A percentile compares a stretch with the other conserved stretches of the same genome.
phyloP scores from a whole-genome alignment of 2,888 invertebrate species.

The Dorcus parallelipipedus region DNA sequence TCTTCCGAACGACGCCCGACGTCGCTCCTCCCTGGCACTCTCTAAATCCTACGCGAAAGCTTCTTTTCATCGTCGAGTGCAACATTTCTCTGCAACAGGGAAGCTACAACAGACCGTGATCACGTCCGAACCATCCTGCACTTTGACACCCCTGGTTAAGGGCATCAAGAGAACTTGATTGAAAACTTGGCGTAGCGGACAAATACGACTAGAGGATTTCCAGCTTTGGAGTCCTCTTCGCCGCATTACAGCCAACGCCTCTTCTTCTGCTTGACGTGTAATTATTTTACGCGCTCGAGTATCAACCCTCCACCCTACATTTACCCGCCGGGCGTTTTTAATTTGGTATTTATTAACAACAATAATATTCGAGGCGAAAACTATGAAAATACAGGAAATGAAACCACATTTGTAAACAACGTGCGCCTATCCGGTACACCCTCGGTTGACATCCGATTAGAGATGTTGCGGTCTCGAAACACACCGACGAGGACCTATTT shows the following conservation, averaged over 20 bases:
- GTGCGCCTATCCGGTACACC: no score
- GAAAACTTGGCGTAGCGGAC: constrained; percentile 48
- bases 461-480: no score
- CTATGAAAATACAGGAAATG: no score
- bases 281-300: constrained; percentile 19
- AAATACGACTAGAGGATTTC: constrained; percentile 46
- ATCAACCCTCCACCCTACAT: neutral
- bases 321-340: no score
- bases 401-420: no score
- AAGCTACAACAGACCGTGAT: no score
- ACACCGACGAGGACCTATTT: neutral
- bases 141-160: constrained; percentile 38
- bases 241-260: constrained; percentile 40
- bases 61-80: no score
- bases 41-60: neutral
- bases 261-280: constrained; percentile 20
- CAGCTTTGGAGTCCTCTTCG: constrained; percentile 38
- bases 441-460: no score
- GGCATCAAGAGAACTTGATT: constrained; percentile 47
- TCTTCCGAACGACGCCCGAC: constrained; percentile 4
- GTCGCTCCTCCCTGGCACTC: neutral
- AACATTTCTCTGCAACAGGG: no score
- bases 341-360: no score
- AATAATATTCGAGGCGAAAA: no score
- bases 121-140: constrained; percentile 2